A percentile compares a stretch with the other conserved stretches of the same genome.
Conservation (phyloP, 2,113 vertebrate genomes). For the Geothlypis trichas region DNA sequence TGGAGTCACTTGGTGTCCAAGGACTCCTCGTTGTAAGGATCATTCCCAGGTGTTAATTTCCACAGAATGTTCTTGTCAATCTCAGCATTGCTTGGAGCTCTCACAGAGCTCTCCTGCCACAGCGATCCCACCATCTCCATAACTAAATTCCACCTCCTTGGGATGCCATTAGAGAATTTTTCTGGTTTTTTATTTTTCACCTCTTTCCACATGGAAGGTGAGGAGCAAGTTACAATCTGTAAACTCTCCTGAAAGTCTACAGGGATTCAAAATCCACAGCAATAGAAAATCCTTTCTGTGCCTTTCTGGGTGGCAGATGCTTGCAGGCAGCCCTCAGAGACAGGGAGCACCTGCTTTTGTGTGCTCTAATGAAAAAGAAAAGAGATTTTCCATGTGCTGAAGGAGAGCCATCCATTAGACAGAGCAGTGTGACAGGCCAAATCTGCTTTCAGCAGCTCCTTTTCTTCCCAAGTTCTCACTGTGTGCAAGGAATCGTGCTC, state of each 20-base stretch:
- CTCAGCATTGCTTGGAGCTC: accelerated
- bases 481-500: not conserved
- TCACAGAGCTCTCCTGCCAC: not conserved
- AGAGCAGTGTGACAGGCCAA: not conserved
- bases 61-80: not conserved
- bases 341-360: not conserved
- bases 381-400: not conserved
- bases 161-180: not conserved
- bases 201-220: not conserved
- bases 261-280: not conserved
- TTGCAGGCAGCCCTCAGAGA: not conserved
- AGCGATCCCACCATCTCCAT: not conserved
- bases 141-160: not conserved
- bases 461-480: not conserved
- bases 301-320: not conserved
- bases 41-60: not conserved
- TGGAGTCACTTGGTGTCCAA: not conserved
- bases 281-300: not conserved
- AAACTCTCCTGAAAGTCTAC: not conserved
- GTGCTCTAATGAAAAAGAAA: not conserved
- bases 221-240: not conserved
- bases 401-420: not conserved
- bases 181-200: not conserved
- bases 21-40: not conserved
- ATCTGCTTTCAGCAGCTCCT: not conserved